Evolutionary conservation across 2,888 invertebrate genomes (phyloP), one percentile per base, ranked within the genome.

Genomic region (Saturnia pavonia): DNA sequence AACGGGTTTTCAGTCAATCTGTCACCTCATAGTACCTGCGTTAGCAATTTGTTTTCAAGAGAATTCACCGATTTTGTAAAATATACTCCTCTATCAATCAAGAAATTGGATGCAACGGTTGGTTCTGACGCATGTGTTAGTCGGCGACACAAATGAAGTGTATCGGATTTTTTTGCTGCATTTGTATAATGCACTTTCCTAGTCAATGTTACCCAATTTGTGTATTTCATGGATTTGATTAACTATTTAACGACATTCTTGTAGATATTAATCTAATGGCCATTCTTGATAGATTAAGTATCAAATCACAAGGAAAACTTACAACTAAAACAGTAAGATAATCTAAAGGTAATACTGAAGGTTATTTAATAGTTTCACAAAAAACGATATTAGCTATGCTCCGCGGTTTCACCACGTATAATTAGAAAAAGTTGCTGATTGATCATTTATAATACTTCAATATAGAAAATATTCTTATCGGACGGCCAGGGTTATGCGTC

Each of bases 61-160:
- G 16, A 65, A 65, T 65, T 65, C 65, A 40, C 65, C n/a, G 40
- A n/a, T 40, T 9, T 40, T 34, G 65, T n/a, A 40, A 65, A 65
- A 65, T 16, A 40, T 40, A 40, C n/a, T 65, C 40, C 19, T 11
- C 40, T 65, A 65, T 65, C 65, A 65, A 65, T 65, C 65, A 65
- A 40, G n/a, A 8, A 12, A 65, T 40, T 40, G 40, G 12, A 65
- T 65, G 65, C 65, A 65, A 65, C 40, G 65, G 40, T 65, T 65
- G 34, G 1, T 1, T 0, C 65, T 65, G 65, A 40, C 40, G n/a
- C 65, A 40, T 9, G 65, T 40, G 65, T 40, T 60, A 60, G 57
- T 27, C 40, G n/a, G 65, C 40, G 19, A 65, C 40, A 19, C 65
- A 65, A 40, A 40, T 65, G 40, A 65, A 65, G 40, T 65, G 8